Evolutionary conservation across 2,888 invertebrate genomes (phyloP), one percentile per base, ranked within the genome.

Genomic region (Tubulanus polymorphus): DNA sequence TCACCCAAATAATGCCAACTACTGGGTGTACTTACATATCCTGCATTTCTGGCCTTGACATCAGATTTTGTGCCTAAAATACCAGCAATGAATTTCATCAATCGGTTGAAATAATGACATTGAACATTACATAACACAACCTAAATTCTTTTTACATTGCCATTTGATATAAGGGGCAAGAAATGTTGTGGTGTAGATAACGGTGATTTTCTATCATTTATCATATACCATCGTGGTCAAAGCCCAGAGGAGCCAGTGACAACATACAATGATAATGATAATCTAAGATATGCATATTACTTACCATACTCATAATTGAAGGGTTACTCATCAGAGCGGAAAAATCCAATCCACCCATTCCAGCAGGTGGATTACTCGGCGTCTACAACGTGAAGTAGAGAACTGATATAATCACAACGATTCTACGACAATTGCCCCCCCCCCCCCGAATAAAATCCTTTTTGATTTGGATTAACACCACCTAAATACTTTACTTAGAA

Each of bases 41-140:
- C 72, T 89, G 88, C 85, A 93, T 88, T 63, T 85, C 85, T 15
- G 91, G 91, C 80, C 92, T 89, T n/a, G 85, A 83, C 66, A 92
- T 83, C 86, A 93, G 87, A 73, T 89, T 88, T 5, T 87, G 85
- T 2, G 91, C 91, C 78, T 78, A 63, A 18, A 64, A 59, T 48
- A 29, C 53, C 12, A 35, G 27, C 3, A 25, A 28, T 10, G 82
- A 71, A 86, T 86, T 12, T 32, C 35, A 32, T 32, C 35, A 32
- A n/a, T n/a, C n/a, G n/a, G n/a, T n/a, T n/a, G n/a, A n/a, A n/a
- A n/a, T n/a, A n/a, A 32, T 32, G 35, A 32, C n/a, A 15, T 41
- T 18, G 23, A 15, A 15, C 5, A 41, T 15, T 8, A 41, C 41
- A 41, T 20, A 15, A 41, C 23, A 23, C 6, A 3, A 41, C 18